A percentile compares a stretch with the other conserved stretches of the same genome.
Evolutionary conservation across 2,113 vertebrate species (phyloP).

Genomic region (Daubentonia madagascariensis): DNA sequence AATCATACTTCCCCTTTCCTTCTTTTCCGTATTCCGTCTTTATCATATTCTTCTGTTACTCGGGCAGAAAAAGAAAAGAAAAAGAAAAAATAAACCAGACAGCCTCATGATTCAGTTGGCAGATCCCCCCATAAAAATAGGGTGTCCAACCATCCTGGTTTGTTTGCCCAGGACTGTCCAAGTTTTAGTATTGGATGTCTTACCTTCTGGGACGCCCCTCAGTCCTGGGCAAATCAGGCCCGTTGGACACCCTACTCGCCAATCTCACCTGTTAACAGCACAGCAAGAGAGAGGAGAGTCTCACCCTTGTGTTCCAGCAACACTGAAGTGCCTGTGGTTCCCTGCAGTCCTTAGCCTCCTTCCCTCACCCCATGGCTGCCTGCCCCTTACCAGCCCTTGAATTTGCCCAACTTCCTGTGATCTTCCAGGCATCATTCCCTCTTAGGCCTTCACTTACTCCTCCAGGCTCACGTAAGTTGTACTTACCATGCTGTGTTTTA

Average conservation of each 20-base stretch:
- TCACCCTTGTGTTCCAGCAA: background rate
- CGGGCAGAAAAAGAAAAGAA: background rate
- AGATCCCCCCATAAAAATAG: background rate
- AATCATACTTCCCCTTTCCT: background rate
- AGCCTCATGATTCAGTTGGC: background rate
- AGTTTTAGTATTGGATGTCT: background rate
- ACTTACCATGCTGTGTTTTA: background rate
- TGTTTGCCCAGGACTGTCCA: background rate
- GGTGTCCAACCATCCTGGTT: background rate
- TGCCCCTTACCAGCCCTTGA: background rate
- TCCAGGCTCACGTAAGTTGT: background rate
- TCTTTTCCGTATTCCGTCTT: background rate
- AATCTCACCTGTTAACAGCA: background rate
- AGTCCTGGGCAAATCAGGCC: background rate
- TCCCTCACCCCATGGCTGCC: background rate
- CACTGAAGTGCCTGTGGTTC: fast-evolving
- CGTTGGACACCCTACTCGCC: background rate
- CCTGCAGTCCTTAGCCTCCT: background rate
- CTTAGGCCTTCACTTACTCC: background rate
- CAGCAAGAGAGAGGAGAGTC: background rate
- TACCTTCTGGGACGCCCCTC: background rate
- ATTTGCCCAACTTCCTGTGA: background rate
- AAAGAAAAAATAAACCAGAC: background rate
- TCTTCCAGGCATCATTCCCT: background rate
- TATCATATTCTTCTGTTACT: background rate